Evolutionary conservation across 2,888 invertebrate species (phyloP).

Genomic region (Iphiclides podalirius): DNA sequence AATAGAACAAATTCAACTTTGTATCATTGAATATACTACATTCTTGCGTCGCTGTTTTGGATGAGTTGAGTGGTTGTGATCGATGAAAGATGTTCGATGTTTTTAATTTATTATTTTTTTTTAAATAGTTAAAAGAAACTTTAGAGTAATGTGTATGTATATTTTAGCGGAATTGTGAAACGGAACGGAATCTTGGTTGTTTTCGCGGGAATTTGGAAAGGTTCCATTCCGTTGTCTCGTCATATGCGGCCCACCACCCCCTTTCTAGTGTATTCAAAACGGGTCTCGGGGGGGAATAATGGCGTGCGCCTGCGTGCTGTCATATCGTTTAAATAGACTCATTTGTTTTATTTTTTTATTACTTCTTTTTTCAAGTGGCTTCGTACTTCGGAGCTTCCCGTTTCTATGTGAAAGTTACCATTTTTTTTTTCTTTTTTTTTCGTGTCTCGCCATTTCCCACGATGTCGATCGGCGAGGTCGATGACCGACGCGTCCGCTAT

Average conservation of each 20-base stretch:
- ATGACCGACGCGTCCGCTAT: conserved; percentile 2
- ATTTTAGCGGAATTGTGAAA: conserved; percentile 26
- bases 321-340: conserved; percentile 7
- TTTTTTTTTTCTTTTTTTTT: conserved; percentile 15
- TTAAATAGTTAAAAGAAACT: background rate
- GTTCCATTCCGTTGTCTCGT: conserved; percentile 33
- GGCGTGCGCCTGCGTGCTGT: background rate
- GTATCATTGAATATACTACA: conserved; percentile 28
- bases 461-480: conserved; percentile 15
- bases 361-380: background rate
- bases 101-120: conserved; percentile 32
- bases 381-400: background rate
- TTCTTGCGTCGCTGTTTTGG: conserved; percentile 40
- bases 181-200: conserved; percentile 33
- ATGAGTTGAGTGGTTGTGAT: conserved; percentile 47
- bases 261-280: conserved; percentile 12
- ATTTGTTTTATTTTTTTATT: conserved; percentile 8
- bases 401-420: conserved; percentile 19
- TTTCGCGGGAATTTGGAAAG: conserved; percentile 1
- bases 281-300: conserved; percentile 13
- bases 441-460: background rate
- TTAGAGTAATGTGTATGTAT: conserved; percentile 21
- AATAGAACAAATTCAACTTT: conserved; percentile 16
- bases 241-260: background rate
- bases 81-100: conserved; percentile 35